phyloP scores from a whole-genome alignment of 2,888 invertebrate species.

The Sphaeridia pumilis region DNA sequence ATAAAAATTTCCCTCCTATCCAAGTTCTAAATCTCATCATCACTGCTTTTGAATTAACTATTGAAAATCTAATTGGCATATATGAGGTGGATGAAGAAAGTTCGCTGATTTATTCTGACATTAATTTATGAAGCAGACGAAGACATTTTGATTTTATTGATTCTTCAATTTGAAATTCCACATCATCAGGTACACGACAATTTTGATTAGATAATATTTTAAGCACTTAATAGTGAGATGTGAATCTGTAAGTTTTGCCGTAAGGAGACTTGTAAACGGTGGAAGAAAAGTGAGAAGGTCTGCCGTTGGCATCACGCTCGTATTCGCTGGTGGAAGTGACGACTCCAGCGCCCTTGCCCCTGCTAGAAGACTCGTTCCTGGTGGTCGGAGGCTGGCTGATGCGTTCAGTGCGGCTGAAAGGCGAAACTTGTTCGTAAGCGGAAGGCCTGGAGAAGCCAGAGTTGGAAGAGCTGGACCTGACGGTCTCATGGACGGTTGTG shows the following conservation, averaged over 20 bases:
- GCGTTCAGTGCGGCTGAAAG: slow-evolving; percentile 2
- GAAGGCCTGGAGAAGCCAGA: no score
- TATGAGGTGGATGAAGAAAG: no score
- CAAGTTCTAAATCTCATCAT: no score
- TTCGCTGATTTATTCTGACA: no score
- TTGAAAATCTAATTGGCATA: no score
- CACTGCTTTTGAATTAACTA: no score
- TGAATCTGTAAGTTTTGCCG: slow-evolving; percentile 13
- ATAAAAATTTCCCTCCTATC: no score
- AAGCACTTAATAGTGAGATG: slow-evolving; percentile 11
- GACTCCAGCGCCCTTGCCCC: slow-evolving; percentile 6
- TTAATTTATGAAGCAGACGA: no score
- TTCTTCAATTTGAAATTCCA: no score
- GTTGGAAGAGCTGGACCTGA: neutral
- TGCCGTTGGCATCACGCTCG: slow-evolving; percentile 6
- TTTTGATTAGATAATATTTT: no score
- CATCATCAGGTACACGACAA: no score
- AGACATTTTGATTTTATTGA: no score
- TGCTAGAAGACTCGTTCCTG: neutral
- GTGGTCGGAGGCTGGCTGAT: slow-evolving; percentile 5
- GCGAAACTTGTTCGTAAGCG: neutral
- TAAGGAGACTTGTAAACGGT: slow-evolving; percentile 16
- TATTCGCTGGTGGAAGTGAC: slow-evolving; percentile 14
- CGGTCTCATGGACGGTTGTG: slow-evolving; percentile 5
- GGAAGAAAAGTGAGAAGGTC: slow-evolving; percentile 14